phyloP scores from a whole-genome alignment of 2,888 invertebrate species.

The Aromia moschata region DNA sequence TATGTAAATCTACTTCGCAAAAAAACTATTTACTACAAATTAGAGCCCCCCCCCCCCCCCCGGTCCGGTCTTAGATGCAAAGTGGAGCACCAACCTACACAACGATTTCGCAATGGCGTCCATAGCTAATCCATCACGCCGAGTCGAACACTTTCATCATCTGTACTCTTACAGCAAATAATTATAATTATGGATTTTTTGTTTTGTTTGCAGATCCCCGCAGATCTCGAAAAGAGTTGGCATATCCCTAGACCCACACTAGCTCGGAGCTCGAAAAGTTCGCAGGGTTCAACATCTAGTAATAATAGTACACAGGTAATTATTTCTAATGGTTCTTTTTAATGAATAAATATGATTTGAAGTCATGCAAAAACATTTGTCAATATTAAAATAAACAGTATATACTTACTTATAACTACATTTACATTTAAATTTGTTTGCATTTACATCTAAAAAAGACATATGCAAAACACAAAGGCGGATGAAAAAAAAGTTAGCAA shows the following conservation, averaged over 20 bases:
- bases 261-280: constrained; percentile 70
- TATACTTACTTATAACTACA: background rate
- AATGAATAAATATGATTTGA: too few species aligned
- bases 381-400: too few species aligned
- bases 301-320: constrained; percentile 83
- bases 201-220: constrained; percentile 56
- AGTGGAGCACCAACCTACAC: background rate
- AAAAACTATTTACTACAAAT: too few species aligned
- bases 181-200: constrained; percentile 4
- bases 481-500: too few species aligned
- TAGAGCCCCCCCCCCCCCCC: too few species aligned
- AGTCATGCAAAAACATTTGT: too few species aligned
- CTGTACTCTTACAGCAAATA: too few species aligned
- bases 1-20: too few species aligned
- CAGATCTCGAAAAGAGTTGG: constrained; percentile 69
- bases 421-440: background rate
- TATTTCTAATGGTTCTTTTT: too few species aligned
- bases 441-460: too few species aligned
- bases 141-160: background rate
- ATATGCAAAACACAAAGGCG: too few species aligned
- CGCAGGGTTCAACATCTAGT: constrained; percentile 76
- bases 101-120: background rate
- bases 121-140: background rate
- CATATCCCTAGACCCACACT: constrained; percentile 87
- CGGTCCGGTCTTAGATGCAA: too few species aligned